A percentile compares a stretch with the other conserved stretches of the same genome.
phyloP scores from a whole-genome alignment of 2,888 invertebrate genomes.

The Odontocerum albicorne region DNA sequence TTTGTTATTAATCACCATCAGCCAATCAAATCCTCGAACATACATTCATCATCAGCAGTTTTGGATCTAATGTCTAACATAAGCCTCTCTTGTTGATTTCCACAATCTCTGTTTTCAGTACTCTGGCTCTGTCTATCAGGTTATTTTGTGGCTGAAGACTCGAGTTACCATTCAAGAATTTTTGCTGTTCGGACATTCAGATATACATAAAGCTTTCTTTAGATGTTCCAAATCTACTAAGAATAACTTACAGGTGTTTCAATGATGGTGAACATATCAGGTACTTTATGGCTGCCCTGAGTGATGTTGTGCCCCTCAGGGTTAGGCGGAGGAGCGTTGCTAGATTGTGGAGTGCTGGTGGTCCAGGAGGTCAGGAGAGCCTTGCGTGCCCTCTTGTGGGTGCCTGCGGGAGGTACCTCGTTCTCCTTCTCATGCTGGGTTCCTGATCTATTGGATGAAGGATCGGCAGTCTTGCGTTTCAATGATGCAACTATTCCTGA shows the following conservation, averaged over 20 bases:
- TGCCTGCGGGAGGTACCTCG: constrained; percentile 52
- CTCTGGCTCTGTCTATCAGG: no score
- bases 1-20: no score
- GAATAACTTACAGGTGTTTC: constrained; percentile 77
- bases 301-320: background rate
- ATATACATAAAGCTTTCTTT: no score
- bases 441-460: constrained; percentile 14
- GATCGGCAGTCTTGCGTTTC: constrained; percentile 42
- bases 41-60: no score
- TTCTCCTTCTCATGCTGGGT: constrained; percentile 65
- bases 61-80: no score
- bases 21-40: no score
- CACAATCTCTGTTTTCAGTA: no score
- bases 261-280: constrained; percentile 69
- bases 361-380: constrained; percentile 76
- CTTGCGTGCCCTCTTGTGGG: constrained; percentile 73
- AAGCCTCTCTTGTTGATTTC: no score
- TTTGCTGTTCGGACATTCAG: no score
- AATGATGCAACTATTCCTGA: constrained; percentile 51
- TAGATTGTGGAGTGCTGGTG: constrained; percentile 50
- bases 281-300: constrained; percentile 44
- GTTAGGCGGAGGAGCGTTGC: constrained; percentile 29
- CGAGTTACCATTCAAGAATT: no score
- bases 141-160: no score
- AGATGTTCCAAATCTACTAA: no score